Evolutionary conservation across 2,888 invertebrate genomes (phyloP).

Genomic region (Osedax frankpressi): DNA sequence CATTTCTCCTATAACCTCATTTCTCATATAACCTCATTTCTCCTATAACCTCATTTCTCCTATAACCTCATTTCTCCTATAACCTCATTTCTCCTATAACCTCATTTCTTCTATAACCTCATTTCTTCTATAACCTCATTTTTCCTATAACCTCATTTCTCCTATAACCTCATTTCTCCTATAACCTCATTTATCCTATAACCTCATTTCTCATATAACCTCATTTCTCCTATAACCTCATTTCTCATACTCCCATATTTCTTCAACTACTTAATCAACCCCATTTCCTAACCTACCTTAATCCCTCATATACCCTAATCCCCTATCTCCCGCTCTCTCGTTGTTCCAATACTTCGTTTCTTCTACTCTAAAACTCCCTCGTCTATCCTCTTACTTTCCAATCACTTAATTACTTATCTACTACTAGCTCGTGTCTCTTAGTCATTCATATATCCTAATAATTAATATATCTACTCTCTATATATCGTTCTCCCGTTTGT

Average conservation of each 20-base stretch:
- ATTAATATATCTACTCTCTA: no score
- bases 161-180: background rate
- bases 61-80: background rate
- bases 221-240: background rate
- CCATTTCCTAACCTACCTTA: background rate
- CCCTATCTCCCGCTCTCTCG: background rate
- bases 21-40: no score
- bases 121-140: background rate
- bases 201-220: background rate
- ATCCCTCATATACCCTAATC: background rate
- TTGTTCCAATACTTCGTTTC: background rate
- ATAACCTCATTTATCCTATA: background rate
- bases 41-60: no score
- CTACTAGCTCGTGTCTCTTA: no score
- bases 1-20: background rate
- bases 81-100: background rate
- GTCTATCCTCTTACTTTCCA: background rate
- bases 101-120: background rate
- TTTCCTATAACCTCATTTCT: background rate
- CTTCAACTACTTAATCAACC: background rate
- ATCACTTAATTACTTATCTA: no score
- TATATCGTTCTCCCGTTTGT: no score
- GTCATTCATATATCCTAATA: no score
- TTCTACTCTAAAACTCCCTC: background rate
- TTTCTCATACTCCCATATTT: background rate